These are phyloP conservation scores for Lagorchestes hirsutus DNA, from an alignment of 2,797 vertebrate species.

Conservation along the genomic window DNA sequence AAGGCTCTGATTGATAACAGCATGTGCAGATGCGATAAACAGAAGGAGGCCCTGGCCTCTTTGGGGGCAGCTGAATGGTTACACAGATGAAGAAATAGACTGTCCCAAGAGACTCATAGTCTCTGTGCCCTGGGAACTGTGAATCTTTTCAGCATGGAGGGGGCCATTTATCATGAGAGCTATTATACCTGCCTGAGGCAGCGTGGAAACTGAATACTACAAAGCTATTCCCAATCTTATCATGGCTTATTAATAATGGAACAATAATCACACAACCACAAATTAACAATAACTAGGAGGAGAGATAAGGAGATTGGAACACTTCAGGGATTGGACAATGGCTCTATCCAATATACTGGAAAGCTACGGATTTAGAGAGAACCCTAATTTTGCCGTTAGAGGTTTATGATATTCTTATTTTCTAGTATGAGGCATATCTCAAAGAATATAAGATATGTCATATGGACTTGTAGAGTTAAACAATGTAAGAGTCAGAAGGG, in stretches of 20 bases:
- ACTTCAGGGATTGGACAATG: slow-evolving; percentile 61
- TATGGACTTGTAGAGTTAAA: neutral
- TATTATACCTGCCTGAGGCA: slow-evolving; percentile 29
- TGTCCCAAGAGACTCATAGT: slow-evolving; percentile 10
- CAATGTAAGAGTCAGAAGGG: neutral
- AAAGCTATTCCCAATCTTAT: slow-evolving; percentile 74
- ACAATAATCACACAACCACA: slow-evolving; percentile 72
- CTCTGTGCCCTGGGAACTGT: neutral
- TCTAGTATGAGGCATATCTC: neutral
- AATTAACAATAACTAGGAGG: slow-evolving; percentile 76
- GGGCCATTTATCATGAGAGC: slow-evolving; percentile 53
- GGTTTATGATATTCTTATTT: neutral
- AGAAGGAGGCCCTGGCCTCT: slow-evolving; percentile 44
- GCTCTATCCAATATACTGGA: slow-evolving; percentile 2
- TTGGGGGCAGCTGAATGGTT: slow-evolving; percentile 53
- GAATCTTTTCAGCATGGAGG: slow-evolving; percentile 57
- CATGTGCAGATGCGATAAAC: slow-evolving; percentile 21
- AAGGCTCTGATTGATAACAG: slow-evolving; percentile 55
- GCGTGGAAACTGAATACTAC: slow-evolving; percentile 67
- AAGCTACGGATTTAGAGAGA: slow-evolving; percentile 5
- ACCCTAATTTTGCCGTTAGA: slow-evolving; percentile 14
- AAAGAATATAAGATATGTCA: neutral
- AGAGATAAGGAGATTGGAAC: slow-evolving; percentile 71
- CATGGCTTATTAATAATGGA: slow-evolving; percentile 77
- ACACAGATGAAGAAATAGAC: neutral